Evolutionary conservation across 2,888 invertebrate genomes (phyloP).

Genomic region (Neoitamus cyanurus): DNA sequence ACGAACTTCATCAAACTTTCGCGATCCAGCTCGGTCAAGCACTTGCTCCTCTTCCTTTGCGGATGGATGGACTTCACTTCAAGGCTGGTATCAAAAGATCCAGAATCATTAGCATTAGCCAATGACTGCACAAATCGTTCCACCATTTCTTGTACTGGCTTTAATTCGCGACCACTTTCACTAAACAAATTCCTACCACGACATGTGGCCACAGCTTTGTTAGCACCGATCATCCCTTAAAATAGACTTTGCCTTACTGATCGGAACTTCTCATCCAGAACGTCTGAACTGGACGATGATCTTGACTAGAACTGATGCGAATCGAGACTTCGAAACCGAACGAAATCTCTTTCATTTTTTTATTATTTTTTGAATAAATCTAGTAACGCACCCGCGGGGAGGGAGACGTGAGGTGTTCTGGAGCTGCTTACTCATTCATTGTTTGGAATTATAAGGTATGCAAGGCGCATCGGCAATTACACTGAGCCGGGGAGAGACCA

Average conservation of each 20-base stretch:
- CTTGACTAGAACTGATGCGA: slow-evolving; percentile 18
- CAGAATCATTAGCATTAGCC: slow-evolving; percentile 63
- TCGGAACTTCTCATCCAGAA: slow-evolving; percentile 12
- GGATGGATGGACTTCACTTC: slow-evolving; percentile 61
- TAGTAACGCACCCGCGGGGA: neutral
- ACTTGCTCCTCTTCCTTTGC: slow-evolving; percentile 60
- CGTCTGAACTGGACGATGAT: slow-evolving; percentile 10
- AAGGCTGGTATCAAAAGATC: slow-evolving; percentile 64
- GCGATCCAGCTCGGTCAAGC: slow-evolving; percentile 63
- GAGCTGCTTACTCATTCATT: slow-evolving; percentile 38
- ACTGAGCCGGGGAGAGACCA: neutral
- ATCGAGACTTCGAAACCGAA: neutral
- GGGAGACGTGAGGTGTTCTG: slow-evolving; percentile 30
- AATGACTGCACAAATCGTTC: slow-evolving; percentile 63
- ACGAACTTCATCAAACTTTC: slow-evolving; percentile 61
- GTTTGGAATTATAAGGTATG: slow-evolving; percentile 29
- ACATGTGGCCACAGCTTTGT: neutral
- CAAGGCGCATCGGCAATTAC: slow-evolving; percentile 33
- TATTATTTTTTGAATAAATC: neutral
- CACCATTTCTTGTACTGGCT: slow-evolving; percentile 57
- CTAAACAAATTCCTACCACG: slow-evolving; percentile 7
- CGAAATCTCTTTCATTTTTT: neutral
- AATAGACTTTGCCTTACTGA: slow-evolving; percentile 4
- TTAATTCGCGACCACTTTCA: slow-evolving; percentile 16
- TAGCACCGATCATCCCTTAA: slow-evolving; percentile 34